phyloP scores from a whole-genome alignment of 2,113 vertebrate species.

The Bucco capensis region DNA sequence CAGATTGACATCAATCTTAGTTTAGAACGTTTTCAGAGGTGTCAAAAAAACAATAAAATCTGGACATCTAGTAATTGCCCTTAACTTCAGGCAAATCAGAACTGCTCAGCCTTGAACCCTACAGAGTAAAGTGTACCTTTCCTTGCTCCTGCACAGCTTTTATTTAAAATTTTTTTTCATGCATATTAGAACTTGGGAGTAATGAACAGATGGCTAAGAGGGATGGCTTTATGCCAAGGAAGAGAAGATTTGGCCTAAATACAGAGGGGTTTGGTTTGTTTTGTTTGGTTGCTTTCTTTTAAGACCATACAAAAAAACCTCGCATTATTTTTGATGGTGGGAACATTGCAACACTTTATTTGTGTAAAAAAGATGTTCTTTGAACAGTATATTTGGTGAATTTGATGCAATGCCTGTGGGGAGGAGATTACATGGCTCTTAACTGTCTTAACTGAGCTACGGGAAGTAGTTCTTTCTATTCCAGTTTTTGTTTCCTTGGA shows the following conservation, averaged over 20 bases:
- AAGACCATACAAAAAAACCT: not conserved
- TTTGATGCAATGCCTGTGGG: not conserved
- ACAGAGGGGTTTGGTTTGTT: not conserved
- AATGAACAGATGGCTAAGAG: not conserved
- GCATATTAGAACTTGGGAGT: not conserved
- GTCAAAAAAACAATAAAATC: not conserved
- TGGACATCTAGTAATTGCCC: not conserved
- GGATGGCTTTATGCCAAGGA: not conserved
- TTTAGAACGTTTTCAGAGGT: not conserved
- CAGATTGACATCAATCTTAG: not conserved
- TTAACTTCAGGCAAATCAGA: not conserved
- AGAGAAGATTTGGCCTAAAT: not conserved
- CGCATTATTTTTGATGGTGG: not conserved
- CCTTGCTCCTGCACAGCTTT: not conserved
- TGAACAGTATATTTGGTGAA: not conserved
- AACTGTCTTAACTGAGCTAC: not conserved
- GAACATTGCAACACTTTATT: not conserved
- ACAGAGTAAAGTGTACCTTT: not conserved
- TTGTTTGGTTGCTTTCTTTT: not conserved
- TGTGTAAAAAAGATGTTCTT: not conserved
- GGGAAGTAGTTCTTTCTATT: not conserved
- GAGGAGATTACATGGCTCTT: not conserved
- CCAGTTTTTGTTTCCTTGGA: constrained; percentile 44
- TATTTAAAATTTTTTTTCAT: not conserved
- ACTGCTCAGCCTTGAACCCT: not conserved